Base-by-base conservation (phyloP, 2,113 vertebrate species). In the Microcebus ravelobensis region DNA sequence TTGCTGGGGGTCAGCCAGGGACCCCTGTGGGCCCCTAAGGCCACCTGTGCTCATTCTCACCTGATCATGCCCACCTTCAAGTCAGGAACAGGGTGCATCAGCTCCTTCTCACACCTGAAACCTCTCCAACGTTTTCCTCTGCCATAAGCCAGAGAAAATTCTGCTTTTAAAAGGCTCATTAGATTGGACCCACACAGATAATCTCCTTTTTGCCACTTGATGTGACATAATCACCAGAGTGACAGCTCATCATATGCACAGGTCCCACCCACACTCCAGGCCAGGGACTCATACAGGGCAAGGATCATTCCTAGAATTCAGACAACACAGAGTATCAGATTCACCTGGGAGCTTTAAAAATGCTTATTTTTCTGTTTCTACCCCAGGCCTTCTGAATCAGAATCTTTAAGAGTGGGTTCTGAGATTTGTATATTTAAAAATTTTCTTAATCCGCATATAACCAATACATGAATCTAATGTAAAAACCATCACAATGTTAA, bases 301-400 rank as follows among this genome's bases (percentile, higher is more conserved):
- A 80, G 52, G 5, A 25, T 11, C 90, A 57, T 27, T 29, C 23
- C 80, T 57, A 74, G 70, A 76, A 81, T 84, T 90, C 59, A 65
- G 59, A 65, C 55, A n/a, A n/a, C 39, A 63, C 2, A 39, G 20
- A 68, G 15, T 20, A 45, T 59, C 29, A 76, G 80, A 85, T 81
- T 87, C 76, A 92, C 29, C 57, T 67, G 39, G 57, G 34, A 92
- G 23, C 27, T 59, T 86, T 71, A 7, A 71, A 89, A 77, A 73
- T 84, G n/a, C 3, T 67, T 31, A 79, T 52, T 71, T 63, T 34
- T 81, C 79, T 93, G 31, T 96, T 27, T 96, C 27, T 84, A 42
- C 8, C 13, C 12, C 8, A 76, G 34, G 65, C 17, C 6, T 3
- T 90, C 80, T 83, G 80, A 80, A 68, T 92, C 42, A 87, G 57